Conservation (phyloP, 1,140 invertebrate species). For the Scaptodrosophila lebanonensis region DNA sequence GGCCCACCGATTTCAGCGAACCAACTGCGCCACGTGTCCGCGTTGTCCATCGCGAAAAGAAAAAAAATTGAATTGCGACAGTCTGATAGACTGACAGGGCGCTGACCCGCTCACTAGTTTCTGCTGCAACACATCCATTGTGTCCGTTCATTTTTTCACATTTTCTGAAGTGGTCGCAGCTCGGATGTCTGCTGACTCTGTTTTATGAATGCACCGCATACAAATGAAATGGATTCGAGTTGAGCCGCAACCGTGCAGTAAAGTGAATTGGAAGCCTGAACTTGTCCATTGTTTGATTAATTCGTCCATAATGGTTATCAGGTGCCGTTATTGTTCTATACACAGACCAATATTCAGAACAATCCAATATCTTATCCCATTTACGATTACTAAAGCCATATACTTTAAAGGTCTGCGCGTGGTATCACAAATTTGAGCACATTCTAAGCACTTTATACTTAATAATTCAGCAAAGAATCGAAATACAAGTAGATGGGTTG, state of each 20-base stretch:
- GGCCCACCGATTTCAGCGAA: slow-evolving; percentile 11
- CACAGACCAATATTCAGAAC: no score
- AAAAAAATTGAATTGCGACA: neutral
- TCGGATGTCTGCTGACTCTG: slow-evolving; percentile 20
- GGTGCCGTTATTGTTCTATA: slow-evolving; percentile 19
- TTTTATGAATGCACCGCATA: slow-evolving; percentile 44
- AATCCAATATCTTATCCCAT: no score
- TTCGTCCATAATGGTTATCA: slow-evolving; percentile 66
- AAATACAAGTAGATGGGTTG: no score
- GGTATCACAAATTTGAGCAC: no score
- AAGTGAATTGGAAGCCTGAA: slow-evolving; percentile 73
- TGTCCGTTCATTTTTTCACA: slow-evolving; percentile 6
- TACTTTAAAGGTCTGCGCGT: no score
- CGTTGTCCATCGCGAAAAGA: neutral
- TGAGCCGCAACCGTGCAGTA: slow-evolving; percentile 16
- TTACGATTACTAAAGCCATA: no score
- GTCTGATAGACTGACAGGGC: no score
- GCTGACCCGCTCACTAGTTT: slow-evolving; percentile 4
- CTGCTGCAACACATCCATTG: slow-evolving; percentile 18
- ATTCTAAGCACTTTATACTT: no score
- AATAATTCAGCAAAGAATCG: no score
- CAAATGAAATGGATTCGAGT: slow-evolving; percentile 41
- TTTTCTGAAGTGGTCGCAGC: slow-evolving; percentile 25
- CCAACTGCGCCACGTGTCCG: slow-evolving; percentile 2
- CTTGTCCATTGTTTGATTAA: slow-evolving; percentile 72